Evolutionary conservation across 1,140 invertebrate genomes (phyloP), one percentile per base, ranked within the genome.

Genomic region (Pseudomyrmex sp.): DNA sequence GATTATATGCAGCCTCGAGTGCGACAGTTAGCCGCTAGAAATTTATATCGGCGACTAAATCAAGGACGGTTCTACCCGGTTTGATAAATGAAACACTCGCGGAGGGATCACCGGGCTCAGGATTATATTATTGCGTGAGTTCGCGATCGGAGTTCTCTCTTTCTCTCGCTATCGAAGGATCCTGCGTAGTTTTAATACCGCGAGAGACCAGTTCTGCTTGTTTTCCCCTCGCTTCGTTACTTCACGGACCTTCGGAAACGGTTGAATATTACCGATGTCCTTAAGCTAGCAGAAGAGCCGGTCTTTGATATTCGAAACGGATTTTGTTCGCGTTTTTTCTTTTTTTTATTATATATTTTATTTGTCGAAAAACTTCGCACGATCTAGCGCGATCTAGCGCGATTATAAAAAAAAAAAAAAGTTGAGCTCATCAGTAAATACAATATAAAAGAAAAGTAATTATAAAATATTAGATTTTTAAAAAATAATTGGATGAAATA

Each of bases 241-340:
- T 12, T 70, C 26, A 46, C 15, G 52, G 70, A 86, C 44, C 74
- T 80, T 65, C 74, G 50, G 74, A 50, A 87, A 63, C 52, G 15
- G 48, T 69, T 72, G 66, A 83, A 83, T 62, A 48, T 86, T 73
- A 76, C 72, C 23, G 9, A 69, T 72, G 72, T 72, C 58, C 54
- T 82, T 63, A 72, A 75, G 50, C 15, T 68, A 23, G 48, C 54
- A 35, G 35, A 79, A 58, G 65, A 79, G 26, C 48, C 76, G 26
- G 44, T 70, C 52, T 59, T 70, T 48, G 52, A 26, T 70, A 70
- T 46, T 7, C 54, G 2, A 79, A 70, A 79, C 44, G 20, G 65
- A 59, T 70, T 79, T 59, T n/a, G 18, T 44, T 79, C 13, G 35
- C 5, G 15, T 18, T 35, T 69, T 58, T 35, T 35, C n/a, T n/a